These are phyloP conservation scores for Fringilla coelebs DNA, from an alignment of 2,797 vertebrate species.

Conservation along the genomic window DNA sequence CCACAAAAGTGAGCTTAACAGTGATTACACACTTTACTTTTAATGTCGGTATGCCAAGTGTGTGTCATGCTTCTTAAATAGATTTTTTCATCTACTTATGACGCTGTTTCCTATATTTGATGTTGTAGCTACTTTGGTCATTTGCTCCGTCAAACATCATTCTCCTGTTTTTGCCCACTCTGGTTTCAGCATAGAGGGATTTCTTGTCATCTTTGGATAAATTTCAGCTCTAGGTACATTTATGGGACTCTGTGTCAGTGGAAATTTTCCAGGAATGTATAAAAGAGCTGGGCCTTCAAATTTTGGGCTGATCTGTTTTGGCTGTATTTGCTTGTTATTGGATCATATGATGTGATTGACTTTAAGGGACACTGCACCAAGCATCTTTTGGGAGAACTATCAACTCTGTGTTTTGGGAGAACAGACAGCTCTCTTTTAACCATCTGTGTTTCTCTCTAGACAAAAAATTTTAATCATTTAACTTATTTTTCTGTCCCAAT, in stretches of 20 bases:
- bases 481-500: not conserved
- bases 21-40: not conserved
- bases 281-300: not conserved
- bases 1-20: not conserved
- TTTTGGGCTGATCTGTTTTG: not conserved
- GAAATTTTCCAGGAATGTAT: not conserved
- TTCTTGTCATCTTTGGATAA: not conserved
- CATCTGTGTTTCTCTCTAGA: not conserved
- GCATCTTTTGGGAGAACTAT: not conserved
- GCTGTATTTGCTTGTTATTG: not conserved
- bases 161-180: not conserved
- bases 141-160: not conserved
- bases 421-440: not conserved
- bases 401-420: not conserved
- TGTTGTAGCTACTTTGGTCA: not conserved
- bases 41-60: accelerated
- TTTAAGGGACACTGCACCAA: not conserved
- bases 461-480: not conserved
- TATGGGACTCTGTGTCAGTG: not conserved
- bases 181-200: not conserved
- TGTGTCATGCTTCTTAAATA: not conserved
- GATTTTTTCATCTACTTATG: not conserved
- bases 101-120: not conserved
- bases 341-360: not conserved
- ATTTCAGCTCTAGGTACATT: not conserved